Evolutionary conservation across 2,797 vertebrate genomes (phyloP).

Genomic region (Holocentrus rufus): DNA sequence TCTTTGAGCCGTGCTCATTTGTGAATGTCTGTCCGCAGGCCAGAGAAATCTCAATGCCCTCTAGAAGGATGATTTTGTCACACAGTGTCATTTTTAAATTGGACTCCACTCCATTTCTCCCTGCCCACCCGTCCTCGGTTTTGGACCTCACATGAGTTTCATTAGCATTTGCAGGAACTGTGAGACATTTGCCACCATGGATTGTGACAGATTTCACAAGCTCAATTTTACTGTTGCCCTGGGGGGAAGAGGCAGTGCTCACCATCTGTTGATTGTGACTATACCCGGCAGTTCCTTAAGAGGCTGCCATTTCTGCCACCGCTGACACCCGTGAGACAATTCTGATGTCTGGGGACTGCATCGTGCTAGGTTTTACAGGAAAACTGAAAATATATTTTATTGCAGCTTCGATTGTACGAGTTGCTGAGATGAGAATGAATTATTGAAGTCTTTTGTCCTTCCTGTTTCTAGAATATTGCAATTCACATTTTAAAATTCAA

Average conservation of each 20-base stretch:
- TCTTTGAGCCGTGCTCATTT: slow-evolving; percentile 74
- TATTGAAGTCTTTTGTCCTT: no score
- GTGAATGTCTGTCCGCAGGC: slow-evolving; percentile 70
- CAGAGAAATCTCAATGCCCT: slow-evolving; percentile 74
- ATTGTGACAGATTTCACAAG: slow-evolving; percentile 83
- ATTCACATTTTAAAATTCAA: slow-evolving; percentile 4
- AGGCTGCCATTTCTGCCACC: slow-evolving; percentile 52
- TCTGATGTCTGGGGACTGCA: slow-evolving; percentile 22
- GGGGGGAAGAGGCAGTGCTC: slow-evolving; percentile 55
- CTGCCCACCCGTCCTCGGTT: slow-evolving; percentile 52
- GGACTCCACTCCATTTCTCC: slow-evolving; percentile 65
- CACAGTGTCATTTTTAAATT: slow-evolving; percentile 80
- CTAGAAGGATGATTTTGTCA: slow-evolving; percentile 76
- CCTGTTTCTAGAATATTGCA: not conserved
- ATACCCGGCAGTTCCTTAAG: slow-evolving; percentile 67
- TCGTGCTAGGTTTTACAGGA: not conserved
- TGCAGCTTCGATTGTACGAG: slow-evolving; percentile 4
- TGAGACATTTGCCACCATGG: slow-evolving; percentile 80
- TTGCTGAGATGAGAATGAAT: not conserved
- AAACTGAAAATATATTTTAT: slow-evolving; percentile 9
- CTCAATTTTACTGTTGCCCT: slow-evolving; percentile 78
- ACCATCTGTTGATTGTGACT: slow-evolving; percentile 83
- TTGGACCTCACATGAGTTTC: slow-evolving; percentile 77
- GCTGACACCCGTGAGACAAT: slow-evolving; percentile 46
- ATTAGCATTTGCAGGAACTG: slow-evolving; percentile 82